Base-by-base conservation (phyloP, 1,140 invertebrate species). In the Lerema accius region DNA sequence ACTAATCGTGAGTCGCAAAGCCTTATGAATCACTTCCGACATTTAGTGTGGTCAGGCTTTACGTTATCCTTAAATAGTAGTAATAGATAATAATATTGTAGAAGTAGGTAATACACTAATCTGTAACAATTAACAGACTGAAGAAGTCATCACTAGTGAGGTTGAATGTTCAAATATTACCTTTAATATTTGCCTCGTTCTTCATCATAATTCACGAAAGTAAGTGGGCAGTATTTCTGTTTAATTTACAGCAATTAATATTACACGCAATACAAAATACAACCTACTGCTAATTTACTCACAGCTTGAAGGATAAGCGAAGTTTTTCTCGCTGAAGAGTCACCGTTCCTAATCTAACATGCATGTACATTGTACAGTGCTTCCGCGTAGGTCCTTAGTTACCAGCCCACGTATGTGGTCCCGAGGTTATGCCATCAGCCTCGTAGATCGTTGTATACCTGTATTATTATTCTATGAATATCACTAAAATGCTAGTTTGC, bases 331-430 rank as follows among this genome's bases (percentile, higher is more conserved):
- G 45, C 49, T 56, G 50, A 56, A 67, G 49, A 51, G 9, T 59
- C 42, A 45, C 43, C 15, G 43, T 4, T 56, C 51, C 71, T 76
- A 76, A 78, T 77, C 46, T 63, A 19, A 59, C 67, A 78, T 75
- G 63, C 63, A 61, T 59, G 51, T 59, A 63, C 56, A 58, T 17
- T 63, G 50, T 43, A 59, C 28, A 61, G 17, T 42, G 65, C 82
- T 85, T 85, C 84, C 84, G 84, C 80, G 76, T 85, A 80, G 74
- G 65, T 82, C 73, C 76, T 84, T 84, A 82, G 76, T 71, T 78
- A 49, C 39, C 83, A 61, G 28, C 82, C 82, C 85, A 86, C 85
- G 85, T 88, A 60, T 71, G 58, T 60, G 17, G 11, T 71, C 62
- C 73, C 80, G 80, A 86, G 82, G 81, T 70, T 80, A 69, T 69